Conservation (phyloP, 2,113 vertebrate genomes). For the Pseudorhombus dupliciocellatus region DNA sequence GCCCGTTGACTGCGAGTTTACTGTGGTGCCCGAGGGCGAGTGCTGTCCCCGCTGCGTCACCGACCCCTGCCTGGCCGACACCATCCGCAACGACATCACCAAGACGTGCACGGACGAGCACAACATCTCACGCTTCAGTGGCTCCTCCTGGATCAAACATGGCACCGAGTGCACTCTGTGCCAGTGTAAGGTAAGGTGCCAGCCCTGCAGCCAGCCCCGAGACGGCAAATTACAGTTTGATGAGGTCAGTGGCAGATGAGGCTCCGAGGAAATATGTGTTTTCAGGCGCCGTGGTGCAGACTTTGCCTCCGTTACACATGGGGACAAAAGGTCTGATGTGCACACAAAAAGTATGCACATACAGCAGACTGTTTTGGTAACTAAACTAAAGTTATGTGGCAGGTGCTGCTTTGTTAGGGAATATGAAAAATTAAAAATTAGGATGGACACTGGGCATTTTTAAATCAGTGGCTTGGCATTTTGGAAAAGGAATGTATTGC, state of each 20-base stretch:
- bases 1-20: slow-evolving; percentile 92
- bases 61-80: slow-evolving; percentile 95
- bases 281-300: background rate
- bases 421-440: slow-evolving; percentile 3
- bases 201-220: background rate
- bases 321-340: background rate
- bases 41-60: slow-evolving; percentile 92
- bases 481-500: background rate
- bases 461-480: background rate
- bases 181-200: slow-evolving; percentile 88
- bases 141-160: slow-evolving; percentile 97
- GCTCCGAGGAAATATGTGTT: slow-evolving; percentile 15
- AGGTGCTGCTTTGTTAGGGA: background rate
- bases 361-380: background rate
- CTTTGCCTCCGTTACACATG: slow-evolving; percentile 2
- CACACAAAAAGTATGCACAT: background rate
- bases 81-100: slow-evolving; percentile 94
- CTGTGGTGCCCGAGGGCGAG: slow-evolving; percentile 89
- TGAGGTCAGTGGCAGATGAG: slow-evolving; percentile 5
- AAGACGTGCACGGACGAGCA: slow-evolving; percentile 95
- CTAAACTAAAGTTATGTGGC: background rate
- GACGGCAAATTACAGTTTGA: slow-evolving; percentile 15
- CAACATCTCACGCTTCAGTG: slow-evolving; percentile 92
- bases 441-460: background rate
- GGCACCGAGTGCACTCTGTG: slow-evolving; percentile 97